Evolutionary conservation across 2,888 invertebrate genomes (phyloP).

Genomic region (Eupithecia subfuscata): DNA sequence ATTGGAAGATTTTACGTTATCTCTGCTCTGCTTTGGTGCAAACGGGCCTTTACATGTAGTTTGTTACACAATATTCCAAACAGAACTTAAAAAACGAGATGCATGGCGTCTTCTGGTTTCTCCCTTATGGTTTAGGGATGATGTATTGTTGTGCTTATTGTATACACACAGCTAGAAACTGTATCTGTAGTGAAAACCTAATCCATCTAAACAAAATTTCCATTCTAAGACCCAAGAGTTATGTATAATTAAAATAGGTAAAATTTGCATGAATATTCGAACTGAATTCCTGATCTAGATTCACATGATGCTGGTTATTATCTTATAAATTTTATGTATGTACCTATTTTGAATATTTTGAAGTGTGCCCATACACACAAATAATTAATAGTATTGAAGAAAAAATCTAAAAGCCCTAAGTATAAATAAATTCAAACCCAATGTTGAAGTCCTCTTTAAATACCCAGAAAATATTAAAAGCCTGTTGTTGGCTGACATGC

Average conservation of each 20-base stretch:
- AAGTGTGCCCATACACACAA: not conserved
- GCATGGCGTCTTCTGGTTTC: slow-evolving; percentile 11
- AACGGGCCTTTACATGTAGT: not conserved
- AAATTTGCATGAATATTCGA: not conserved
- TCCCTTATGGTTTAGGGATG: slow-evolving; percentile 24
- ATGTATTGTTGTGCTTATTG: slow-evolving; percentile 15
- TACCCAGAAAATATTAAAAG: not conserved
- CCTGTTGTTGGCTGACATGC: not conserved
- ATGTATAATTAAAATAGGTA: not conserved
- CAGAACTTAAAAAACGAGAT: not conserved
- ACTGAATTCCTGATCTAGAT: not conserved
- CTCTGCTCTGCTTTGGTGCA: not conserved
- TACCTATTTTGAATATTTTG: not conserved
- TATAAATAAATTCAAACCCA: not conserved
- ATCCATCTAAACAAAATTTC: not conserved
- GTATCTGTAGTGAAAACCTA: not conserved
- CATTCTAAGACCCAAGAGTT: not conserved
- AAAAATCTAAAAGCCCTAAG: not conserved
- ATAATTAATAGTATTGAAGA: not conserved
- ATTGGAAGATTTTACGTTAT: not conserved
- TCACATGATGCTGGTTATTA: not conserved
- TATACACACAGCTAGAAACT: slow-evolving; percentile 14
- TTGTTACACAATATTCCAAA: not conserved
- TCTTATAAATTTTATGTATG: not conserved
- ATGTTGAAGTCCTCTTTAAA: not conserved